Evolutionary conservation across 2,888 invertebrate genomes (phyloP).

Genomic region (Eupeodes latifasciatus): DNA sequence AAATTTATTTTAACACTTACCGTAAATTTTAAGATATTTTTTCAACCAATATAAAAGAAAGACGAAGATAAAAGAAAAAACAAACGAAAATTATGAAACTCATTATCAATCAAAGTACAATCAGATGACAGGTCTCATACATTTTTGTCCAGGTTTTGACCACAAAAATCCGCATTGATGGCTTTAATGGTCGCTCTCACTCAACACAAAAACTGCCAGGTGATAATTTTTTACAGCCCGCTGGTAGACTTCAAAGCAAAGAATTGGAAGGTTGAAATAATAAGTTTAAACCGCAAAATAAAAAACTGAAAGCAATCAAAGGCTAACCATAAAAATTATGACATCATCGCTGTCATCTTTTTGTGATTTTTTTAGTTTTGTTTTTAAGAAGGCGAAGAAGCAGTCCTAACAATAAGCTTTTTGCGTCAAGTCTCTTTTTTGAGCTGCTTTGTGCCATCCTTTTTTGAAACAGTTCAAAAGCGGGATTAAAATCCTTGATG

Average conservation of each 20-base stretch:
- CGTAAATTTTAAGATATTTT: slow-evolving; percentile 6
- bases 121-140: slow-evolving; percentile 68
- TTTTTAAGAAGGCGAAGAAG: neutral
- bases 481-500: slow-evolving; percentile 30
- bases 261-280: slow-evolving; percentile 7
- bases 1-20: slow-evolving; percentile 14
- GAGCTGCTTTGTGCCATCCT: slow-evolving; percentile 45
- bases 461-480: slow-evolving; percentile 27
- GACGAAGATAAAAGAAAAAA: neutral
- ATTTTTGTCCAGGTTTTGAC: slow-evolving; percentile 55
- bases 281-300: slow-evolving; percentile 31
- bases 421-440: neutral
- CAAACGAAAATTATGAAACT: slow-evolving; percentile 23
- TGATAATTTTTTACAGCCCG: slow-evolving; percentile 61
- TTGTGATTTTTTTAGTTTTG: neutral
- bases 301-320: slow-evolving; percentile 54
- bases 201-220: slow-evolving; percentile 39
- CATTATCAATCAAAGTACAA: slow-evolving; percentile 72
- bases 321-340: slow-evolving; percentile 63
- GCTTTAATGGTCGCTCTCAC: slow-evolving; percentile 29
- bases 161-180: slow-evolving; percentile 57
- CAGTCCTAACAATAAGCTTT: neutral
- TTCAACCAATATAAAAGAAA: no score
- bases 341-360: slow-evolving; percentile 60
- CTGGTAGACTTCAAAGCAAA: slow-evolving; percentile 1